phyloP scores from a whole-genome alignment of 2,113 vertebrate species.

The Progne subis region DNA sequence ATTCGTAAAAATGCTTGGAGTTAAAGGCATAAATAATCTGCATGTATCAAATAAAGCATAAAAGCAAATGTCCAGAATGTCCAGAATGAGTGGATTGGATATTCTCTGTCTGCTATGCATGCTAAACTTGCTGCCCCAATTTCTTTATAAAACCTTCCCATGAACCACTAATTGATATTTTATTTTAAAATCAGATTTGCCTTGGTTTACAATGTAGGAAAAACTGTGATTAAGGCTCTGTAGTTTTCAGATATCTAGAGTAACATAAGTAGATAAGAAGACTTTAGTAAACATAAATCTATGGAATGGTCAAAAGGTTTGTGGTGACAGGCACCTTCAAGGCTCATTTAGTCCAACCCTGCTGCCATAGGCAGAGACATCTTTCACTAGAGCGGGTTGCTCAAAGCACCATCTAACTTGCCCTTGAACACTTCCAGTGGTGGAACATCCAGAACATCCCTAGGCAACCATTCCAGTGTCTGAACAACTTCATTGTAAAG shows the following conservation, averaged over 20 bases:
- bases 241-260: background rate
- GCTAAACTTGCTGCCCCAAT: background rate
- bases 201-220: background rate
- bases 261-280: background rate
- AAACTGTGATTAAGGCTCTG: background rate
- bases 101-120: background rate
- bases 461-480: background rate
- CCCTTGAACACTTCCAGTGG: background rate
- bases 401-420: background rate
- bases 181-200: background rate
- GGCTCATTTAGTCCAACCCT: background rate
- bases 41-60: background rate
- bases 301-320: background rate
- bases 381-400: background rate
- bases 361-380: background rate
- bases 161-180: background rate
- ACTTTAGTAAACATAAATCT: background rate
- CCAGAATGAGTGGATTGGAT: background rate
- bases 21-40: background rate
- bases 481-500: background rate
- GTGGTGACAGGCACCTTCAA: background rate
- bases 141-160: background rate
- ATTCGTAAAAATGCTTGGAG: background rate
- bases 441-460: background rate
- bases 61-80: background rate